Evolutionary conservation across 1,140 invertebrate species (phyloP), one percentile per base, ranked within the genome.

Genomic region (Littorina saxatilis): DNA sequence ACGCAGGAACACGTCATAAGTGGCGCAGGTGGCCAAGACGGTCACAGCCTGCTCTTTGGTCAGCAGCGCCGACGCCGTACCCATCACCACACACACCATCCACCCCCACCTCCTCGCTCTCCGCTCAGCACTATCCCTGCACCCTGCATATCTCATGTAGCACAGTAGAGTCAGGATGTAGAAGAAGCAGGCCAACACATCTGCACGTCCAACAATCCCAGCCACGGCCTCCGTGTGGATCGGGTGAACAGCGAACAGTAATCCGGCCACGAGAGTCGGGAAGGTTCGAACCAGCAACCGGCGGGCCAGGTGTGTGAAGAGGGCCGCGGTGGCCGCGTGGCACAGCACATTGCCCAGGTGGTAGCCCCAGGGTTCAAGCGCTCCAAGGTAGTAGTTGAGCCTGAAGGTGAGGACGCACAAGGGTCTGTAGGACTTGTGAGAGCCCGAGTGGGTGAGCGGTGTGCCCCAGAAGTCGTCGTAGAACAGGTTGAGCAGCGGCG

Each of bases 391-490:
- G 82, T 93, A 90, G 94, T 99, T 99, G 91, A 98, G 95, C 83
- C 98, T 94, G 93, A 99, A 99, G 2, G 97, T 96, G 55, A 98
- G 95, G 55, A 98, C 97, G 89, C 96, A 98, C 82, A 99, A 93
- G 4, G 98, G 98, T 55, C 98, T 94, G 93, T 99, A 99, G 3
- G 98, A 99, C 88, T 98, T 98, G 94, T 99, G 98, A 4, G 92
- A 93, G n/a, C 90, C 91, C 39, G 97, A 97, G 95, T 99, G 98
- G 88, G 97, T 96, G 94, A 99, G 98, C 79, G 97, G 97, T 82
- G 98, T 99, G 78, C 98, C 98, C 98, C 98, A 99, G 91, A 99
- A 99, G 93, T 99, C 98, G 92, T 99, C 98, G 90, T 96, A 95
- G 92, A 99, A 98, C 63, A 99, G 95, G 93, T 98, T 98, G 82